Percentiles rank a stretch among this genome's conserved stretches.
Conservation (phyloP, 2,888 invertebrate species). For the Polyommatus icarus region DNA sequence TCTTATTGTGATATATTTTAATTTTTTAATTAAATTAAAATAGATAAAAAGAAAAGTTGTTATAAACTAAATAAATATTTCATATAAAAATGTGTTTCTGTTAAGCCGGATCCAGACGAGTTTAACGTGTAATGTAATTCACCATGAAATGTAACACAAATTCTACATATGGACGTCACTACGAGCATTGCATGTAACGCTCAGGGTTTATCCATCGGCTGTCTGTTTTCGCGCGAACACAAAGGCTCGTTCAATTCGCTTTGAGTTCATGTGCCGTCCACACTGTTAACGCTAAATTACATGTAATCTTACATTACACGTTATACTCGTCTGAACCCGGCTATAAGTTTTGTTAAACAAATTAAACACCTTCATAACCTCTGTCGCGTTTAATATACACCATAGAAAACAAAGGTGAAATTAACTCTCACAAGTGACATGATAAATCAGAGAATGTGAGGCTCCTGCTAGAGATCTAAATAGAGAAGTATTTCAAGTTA, state of each 20-base stretch:
- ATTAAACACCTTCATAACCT: not conserved
- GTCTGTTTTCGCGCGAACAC: too few relatives aligned
- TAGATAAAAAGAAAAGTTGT: not conserved
- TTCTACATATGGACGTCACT: too few relatives aligned
- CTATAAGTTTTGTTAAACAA: not conserved
- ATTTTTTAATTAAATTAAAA: not conserved
- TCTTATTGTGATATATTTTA: slow-evolving; percentile 14
- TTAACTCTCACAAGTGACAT: not conserved
- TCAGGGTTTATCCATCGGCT: too few relatives aligned
- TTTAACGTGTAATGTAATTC: too few relatives aligned
- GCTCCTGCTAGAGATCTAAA: not conserved
- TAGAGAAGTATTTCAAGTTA: slow-evolving; percentile 54
- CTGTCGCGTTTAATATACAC: not conserved
- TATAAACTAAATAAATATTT: slow-evolving; percentile 16
- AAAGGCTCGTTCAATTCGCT: too few relatives aligned
- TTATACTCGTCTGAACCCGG: too few relatives aligned
- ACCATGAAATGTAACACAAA: too few relatives aligned
- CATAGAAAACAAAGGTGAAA: not conserved
- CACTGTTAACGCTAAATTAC: too few relatives aligned
- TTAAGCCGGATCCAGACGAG: too few relatives aligned
- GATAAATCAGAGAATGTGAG: not conserved
- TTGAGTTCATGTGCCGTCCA: too few relatives aligned
- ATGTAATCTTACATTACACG: too few relatives aligned
- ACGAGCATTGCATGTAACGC: too few relatives aligned
- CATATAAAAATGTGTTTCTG: not conserved